Percentiles rank a stretch among this genome's conserved stretches.
Evolutionary conservation across 2,888 invertebrate species (phyloP).

Genomic region (Eilema griseolum): DNA sequence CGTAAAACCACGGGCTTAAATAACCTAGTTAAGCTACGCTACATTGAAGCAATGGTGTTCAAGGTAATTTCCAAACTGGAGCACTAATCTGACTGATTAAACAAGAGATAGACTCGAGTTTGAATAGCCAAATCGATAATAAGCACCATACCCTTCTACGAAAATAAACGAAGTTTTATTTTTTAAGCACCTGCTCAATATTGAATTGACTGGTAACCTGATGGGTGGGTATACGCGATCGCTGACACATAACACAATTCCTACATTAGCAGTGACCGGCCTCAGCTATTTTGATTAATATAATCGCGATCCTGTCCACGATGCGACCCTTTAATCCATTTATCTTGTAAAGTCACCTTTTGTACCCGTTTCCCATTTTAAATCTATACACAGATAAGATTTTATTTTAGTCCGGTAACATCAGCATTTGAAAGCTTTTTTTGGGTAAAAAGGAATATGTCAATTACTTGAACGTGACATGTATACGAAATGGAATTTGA

Average conservation of each 20-base stretch:
- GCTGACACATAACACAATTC: slow-evolving; percentile 73
- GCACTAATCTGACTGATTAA: too few species aligned
- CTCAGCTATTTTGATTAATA: slow-evolving; percentile 62
- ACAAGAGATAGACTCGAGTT: neutral
- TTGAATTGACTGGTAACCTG: slow-evolving; percentile 5
- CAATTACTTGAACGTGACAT: slow-evolving; percentile 52
- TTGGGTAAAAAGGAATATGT: slow-evolving; percentile 44
- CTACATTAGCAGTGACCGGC: slow-evolving; percentile 67
- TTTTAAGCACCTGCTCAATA: slow-evolving; percentile 10
- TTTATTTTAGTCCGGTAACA: slow-evolving; percentile 40
- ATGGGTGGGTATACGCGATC: slow-evolving; percentile 24
- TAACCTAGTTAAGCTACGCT: too few species aligned
- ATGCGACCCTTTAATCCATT: slow-evolving; percentile 72
- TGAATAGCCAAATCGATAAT: neutral
- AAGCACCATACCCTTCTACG: neutral
- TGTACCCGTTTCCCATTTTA: slow-evolving; percentile 58
- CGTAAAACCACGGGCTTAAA: too few species aligned
- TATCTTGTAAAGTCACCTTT: slow-evolving; percentile 67
- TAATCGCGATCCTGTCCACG: slow-evolving; percentile 53
- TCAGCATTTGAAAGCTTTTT: slow-evolving; percentile 38
- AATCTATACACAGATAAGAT: slow-evolving; percentile 53
- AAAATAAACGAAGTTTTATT: slow-evolving; percentile 10
- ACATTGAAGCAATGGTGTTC: neutral
- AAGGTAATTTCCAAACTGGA: too few species aligned
- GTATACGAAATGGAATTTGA: slow-evolving; percentile 34